These are phyloP conservation scores for Neoascia interrupta DNA, from an alignment of 2,888 invertebrate species.

Conservation along the genomic window DNA sequence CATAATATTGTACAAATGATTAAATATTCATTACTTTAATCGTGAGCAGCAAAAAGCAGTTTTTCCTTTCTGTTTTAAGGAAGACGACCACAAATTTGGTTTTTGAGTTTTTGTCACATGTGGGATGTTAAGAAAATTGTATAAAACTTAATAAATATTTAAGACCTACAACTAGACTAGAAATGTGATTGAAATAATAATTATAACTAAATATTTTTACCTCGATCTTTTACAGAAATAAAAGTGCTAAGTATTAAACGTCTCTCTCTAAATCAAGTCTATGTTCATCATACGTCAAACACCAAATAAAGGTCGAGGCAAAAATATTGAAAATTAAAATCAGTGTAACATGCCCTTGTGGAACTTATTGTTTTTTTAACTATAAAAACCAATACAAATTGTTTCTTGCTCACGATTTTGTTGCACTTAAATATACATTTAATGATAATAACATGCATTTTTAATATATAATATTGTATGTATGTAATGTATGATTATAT, in stretches of 20 bases:
- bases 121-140: neutral
- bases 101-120: neutral
- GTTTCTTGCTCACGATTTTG: conserved; percentile 18
- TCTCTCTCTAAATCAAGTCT: no score
- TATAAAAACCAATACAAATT: neutral
- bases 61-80: conserved; percentile 1
- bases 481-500: conserved; percentile 30
- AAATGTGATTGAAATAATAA: conserved; percentile 22
- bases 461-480: neutral
- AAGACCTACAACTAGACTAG: conserved; percentile 37
- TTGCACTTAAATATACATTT: conserved; percentile 32
- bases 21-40: conserved; percentile 9
- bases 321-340: no score
- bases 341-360: no score
- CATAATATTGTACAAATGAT: conserved; percentile 6
- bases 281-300: no score
- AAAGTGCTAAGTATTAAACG: no score
- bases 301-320: no score
- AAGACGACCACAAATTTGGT: conserved; percentile 14
- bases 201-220: neutral
- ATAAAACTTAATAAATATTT: conserved; percentile 1
- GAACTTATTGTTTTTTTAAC: no score
- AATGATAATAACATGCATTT: conserved; percentile 30
- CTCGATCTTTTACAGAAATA: no score
- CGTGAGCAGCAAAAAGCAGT: conserved; percentile 15